Conservation (phyloP, 2,888 invertebrate species). For the Pantelozetes paolii region DNA sequence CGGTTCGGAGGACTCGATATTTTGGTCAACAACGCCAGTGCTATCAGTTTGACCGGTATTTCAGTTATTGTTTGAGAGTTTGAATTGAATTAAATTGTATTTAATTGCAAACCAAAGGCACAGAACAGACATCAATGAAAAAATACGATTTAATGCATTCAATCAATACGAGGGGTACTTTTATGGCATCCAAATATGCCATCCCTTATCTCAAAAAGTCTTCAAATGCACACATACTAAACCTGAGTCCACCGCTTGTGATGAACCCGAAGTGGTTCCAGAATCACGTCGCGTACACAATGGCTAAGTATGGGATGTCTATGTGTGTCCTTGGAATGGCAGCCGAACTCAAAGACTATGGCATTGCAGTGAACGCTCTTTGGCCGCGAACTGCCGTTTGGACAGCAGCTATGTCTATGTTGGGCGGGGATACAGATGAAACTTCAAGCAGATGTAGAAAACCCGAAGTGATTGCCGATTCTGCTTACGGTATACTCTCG, state of each 20-base stretch:
- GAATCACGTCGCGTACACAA: conserved; percentile 92
- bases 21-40: conserved; percentile 91
- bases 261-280: conserved; percentile 86
- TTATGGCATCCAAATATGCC: conserved; percentile 85
- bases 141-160: conserved; percentile 92
- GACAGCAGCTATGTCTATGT: conserved; percentile 73
- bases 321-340: conserved; percentile 97
- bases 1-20: conserved; percentile 95
- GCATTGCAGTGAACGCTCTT: conserved; percentile 87
- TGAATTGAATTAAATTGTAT: neutral
- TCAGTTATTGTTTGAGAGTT: conserved; percentile 52
- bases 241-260: conserved; percentile 88
- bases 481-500: conserved; percentile 74
- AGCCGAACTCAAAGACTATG: conserved; percentile 76
- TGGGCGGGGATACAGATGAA: conserved; percentile 58
- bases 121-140: conserved; percentile 85
- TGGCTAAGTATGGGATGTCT: conserved; percentile 98
- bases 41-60: conserved; percentile 63
- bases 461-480: conserved; percentile 81
- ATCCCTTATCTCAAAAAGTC: conserved; percentile 80
- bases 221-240: conserved; percentile 86
- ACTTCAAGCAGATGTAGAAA: conserved; percentile 66
- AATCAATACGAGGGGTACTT: conserved; percentile 91
- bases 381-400: conserved; percentile 93
- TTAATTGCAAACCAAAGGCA: conserved; percentile 67